phyloP scores from a whole-genome alignment of 2,797 vertebrate genomes.

The Salarias fasciatus region DNA sequence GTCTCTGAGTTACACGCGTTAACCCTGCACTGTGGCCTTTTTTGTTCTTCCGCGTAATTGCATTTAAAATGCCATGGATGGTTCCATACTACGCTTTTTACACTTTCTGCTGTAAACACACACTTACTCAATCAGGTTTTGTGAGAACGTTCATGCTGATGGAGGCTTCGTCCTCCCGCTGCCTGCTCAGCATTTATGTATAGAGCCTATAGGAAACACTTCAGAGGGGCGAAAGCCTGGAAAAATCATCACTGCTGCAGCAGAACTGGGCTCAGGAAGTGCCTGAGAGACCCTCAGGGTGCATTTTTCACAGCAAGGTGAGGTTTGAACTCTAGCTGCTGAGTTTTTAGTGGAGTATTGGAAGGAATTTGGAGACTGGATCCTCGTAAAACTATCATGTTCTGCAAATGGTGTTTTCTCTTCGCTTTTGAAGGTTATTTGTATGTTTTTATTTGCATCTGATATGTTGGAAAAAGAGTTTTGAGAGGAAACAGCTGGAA shows the following conservation, averaged over 20 bases:
- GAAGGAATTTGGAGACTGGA: not conserved
- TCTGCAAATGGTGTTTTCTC: not conserved
- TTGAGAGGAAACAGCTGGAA: slow-evolving; percentile 23
- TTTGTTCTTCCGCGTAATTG: too few relatives aligned
- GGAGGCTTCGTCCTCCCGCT: slow-evolving; percentile 30
- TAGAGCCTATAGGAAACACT: slow-evolving; percentile 60
- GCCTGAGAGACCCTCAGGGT: slow-evolving; percentile 33
- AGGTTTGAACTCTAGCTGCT: slow-evolving; percentile 3
- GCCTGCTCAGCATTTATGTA: slow-evolving; percentile 42
- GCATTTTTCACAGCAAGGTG: slow-evolving; percentile 50
- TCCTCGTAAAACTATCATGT: slow-evolving; percentile 9
- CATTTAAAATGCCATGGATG: too few relatives aligned
- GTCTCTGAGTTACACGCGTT: too few relatives aligned
- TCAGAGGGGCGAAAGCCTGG: slow-evolving; percentile 69
- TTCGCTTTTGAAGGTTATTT: slow-evolving; percentile 12
- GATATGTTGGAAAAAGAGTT: slow-evolving; percentile 9
- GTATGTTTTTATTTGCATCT: slow-evolving; percentile 9
- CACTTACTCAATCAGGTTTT: too few relatives aligned
- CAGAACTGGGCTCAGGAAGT: slow-evolving; percentile 56
- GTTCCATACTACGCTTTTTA: too few relatives aligned
- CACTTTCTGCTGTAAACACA: slow-evolving; percentile 2
- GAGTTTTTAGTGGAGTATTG: slow-evolving; percentile 7
- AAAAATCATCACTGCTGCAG: slow-evolving; percentile 64
- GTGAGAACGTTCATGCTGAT: slow-evolving; percentile 36
- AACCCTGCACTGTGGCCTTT: too few relatives aligned